Evolutionary conservation across 2,888 invertebrate species (phyloP).

Genomic region (Formica aserva): DNA sequence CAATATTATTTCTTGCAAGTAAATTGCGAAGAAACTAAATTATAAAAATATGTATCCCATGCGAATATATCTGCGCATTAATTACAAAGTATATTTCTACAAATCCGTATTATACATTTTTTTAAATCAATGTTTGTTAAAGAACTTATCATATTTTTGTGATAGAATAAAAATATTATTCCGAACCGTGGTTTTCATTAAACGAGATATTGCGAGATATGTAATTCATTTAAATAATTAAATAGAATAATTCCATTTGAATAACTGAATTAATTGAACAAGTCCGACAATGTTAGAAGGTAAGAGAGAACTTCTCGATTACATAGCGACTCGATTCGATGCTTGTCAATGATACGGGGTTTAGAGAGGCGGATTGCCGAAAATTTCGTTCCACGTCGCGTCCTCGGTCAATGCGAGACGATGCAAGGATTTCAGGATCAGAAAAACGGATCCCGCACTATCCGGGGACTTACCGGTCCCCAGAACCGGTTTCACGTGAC

Average conservation of each 20-base stretch:
- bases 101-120: not conserved
- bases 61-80: not conserved
- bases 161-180: not conserved
- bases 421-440: slow-evolving; percentile 71
- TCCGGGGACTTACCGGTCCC: slow-evolving; percentile 67
- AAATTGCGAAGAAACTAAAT: not conserved
- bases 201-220: not conserved
- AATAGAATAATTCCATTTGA: no score
- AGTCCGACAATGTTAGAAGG: not conserved
- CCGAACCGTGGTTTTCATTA: not conserved
- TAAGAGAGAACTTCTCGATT: slow-evolving; percentile 56
- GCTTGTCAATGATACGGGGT: slow-evolving; percentile 51
- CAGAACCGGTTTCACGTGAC: slow-evolving; percentile 72
- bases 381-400: slow-evolving; percentile 59
- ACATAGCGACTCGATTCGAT: slow-evolving; percentile 52
- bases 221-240: not conserved
- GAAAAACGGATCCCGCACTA: slow-evolving; percentile 64
- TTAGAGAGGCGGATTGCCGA: slow-evolving; percentile 41
- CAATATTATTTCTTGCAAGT: slow-evolving; percentile 1
- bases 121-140: not conserved
- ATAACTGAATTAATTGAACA: not conserved
- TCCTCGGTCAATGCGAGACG: slow-evolving; percentile 48
- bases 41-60: not conserved
- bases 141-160: not conserved
- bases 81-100: not conserved